Evolutionary conservation across 2,888 invertebrate genomes (phyloP), one percentile per base, ranked within the genome.

Genomic region (Sphinx pinastri): DNA sequence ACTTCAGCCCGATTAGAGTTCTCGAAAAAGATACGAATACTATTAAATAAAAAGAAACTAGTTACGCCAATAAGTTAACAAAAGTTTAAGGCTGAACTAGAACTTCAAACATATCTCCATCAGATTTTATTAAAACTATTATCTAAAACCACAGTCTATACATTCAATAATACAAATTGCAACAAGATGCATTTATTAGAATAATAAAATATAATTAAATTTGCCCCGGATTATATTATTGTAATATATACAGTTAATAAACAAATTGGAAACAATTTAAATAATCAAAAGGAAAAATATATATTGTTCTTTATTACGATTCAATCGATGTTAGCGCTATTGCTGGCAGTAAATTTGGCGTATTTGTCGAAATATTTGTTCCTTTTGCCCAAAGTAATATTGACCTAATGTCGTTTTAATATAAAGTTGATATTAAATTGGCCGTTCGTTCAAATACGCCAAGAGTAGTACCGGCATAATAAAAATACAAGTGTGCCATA

Each of bases 181-280:
- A 63, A 63, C 60, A 60, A 57, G 13, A 63, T 19, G 63, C 63
- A 63, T 63, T 63, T 49, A 63, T 19, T 49, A 63, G 12, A 47
- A 7, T 49, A 49, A 49, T n/a, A 47, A 19, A 63, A 19, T 19
- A 47, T 63, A 47, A 47, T 16, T 49, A 63, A 49, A 49, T 16
- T 47, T 25, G 47, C 19, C 19, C 47, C 47, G 47, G 16, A 47
- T 60, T 45, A 38, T 54, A 16, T 16, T 19, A 7, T 52, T n/a
- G 13, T 13, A 54, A 54, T 55, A 55, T 55, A 16, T 55, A 3
- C 16, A 10, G 19, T 19, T 19, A 55, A 10, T 12, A 6, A 19
- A 47, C 10, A 63, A 47, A 63, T 63, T 45, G 45, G 45, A 60
- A 60, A 60, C 7, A 60, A 16, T 45, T 38, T 38, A 7, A n/a